A percentile compares a stretch with the other conserved stretches of the same genome.
Evolutionary conservation across 2,113 vertebrate species (phyloP).

Genomic region (Geococcyx californianus): DNA sequence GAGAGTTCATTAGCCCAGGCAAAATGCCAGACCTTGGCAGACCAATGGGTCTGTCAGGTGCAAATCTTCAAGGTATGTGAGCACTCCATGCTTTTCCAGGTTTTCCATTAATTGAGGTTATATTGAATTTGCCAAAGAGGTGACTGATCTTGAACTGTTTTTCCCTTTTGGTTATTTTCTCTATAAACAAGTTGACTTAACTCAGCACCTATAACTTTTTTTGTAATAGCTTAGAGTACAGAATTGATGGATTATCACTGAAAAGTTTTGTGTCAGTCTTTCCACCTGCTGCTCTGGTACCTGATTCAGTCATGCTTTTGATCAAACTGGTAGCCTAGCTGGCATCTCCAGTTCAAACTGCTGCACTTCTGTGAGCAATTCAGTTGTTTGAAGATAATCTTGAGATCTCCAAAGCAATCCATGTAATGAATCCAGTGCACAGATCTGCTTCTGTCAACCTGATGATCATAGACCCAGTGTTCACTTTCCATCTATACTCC

Average conservation of each 20-base stretch:
- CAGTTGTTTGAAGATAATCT: not conserved
- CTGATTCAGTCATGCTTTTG: not conserved
- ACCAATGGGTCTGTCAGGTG: not conserved
- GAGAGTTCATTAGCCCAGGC: conserved; percentile 55
- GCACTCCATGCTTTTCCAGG: conserved; percentile 14
- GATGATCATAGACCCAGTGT: not conserved
- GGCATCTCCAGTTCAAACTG: not conserved
- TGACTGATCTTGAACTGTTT: conserved; percentile 13
- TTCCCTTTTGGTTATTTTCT: conserved; percentile 34
- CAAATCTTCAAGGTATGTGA: conserved; percentile 43
- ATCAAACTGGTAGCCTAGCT: not conserved
- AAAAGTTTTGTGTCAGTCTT: not conserved
- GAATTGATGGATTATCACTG: conserved; percentile 27
- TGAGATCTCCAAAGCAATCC: not conserved
- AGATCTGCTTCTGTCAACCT: not conserved
- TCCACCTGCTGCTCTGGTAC: not conserved
- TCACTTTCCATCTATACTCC: not conserved
- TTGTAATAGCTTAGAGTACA: not conserved
- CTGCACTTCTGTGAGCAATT: not conserved
- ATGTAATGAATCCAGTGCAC: not conserved
- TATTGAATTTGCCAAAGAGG: conserved; percentile 30
- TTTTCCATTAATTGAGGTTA: conserved; percentile 45
- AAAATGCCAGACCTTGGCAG: conserved; percentile 48
- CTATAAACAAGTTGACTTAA: conserved; percentile 39
- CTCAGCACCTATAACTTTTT: conserved; percentile 11